These are phyloP conservation scores for Acrobasis suavella DNA, from an alignment of 2,888 invertebrate genomes.

Conservation along the genomic window DNA sequence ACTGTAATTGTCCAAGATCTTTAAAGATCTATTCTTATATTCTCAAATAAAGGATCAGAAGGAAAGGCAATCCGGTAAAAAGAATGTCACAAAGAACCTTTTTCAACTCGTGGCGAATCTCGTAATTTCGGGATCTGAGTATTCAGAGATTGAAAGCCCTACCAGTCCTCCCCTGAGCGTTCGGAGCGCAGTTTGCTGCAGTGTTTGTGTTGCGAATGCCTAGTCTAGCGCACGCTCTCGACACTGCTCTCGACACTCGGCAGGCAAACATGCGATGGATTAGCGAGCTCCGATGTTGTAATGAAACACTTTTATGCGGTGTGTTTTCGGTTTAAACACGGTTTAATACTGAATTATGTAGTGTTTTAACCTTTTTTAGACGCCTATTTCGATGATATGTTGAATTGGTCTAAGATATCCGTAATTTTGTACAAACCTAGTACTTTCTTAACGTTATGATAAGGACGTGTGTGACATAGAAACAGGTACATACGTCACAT, in stretches of 20 bases:
- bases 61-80: background rate
- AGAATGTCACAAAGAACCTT: background rate
- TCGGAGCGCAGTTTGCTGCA: slow-evolving; percentile 8
- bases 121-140: background rate
- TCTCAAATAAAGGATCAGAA: background rate
- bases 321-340: background rate
- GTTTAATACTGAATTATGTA: background rate
- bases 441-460: too few species aligned
- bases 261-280: slow-evolving; percentile 21
- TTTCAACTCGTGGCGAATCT: background rate
- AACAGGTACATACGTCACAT: too few species aligned
- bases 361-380: background rate
- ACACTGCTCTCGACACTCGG: slow-evolving; percentile 24
- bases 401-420: too few species aligned
- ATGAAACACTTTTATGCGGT: slow-evolving; percentile 12
- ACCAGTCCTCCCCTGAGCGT: slow-evolving; percentile 17
- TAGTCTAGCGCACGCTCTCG: slow-evolving; percentile 21
- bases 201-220: slow-evolving; percentile 23
- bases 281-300: slow-evolving; percentile 16
- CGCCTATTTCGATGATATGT: too few species aligned
- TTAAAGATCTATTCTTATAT: background rate
- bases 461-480: too few species aligned
- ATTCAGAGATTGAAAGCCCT: background rate
- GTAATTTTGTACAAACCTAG: too few species aligned
- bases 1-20: background rate